These are phyloP conservation scores for Anadara kagoshimensis DNA, from an alignment of 1,140 invertebrate genomes.

Conservation along the genomic window DNA sequence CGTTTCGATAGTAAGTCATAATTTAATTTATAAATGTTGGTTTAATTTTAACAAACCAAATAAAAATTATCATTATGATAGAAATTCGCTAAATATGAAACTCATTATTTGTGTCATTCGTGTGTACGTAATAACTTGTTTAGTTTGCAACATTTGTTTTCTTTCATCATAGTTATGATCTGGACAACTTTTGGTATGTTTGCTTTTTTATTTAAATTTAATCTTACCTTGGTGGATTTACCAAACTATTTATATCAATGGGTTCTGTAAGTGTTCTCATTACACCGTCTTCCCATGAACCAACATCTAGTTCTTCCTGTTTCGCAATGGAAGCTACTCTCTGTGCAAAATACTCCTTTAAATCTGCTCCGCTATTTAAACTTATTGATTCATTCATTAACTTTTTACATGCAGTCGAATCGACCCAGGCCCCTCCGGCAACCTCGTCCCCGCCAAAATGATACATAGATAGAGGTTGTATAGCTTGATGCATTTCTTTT, in stretches of 20 bases:
- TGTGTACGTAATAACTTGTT: too few relatives aligned
- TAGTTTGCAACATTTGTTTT: too few relatives aligned
- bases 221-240: too few relatives aligned
- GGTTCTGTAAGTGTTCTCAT: slow-evolving; percentile 21
- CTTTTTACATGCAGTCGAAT: slow-evolving; percentile 55
- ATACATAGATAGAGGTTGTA: slow-evolving; percentile 58
- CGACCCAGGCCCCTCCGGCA: slow-evolving; percentile 54
- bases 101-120: too few relatives aligned
- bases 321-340: slow-evolving; percentile 46
- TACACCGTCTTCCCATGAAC: slow-evolving; percentile 61
- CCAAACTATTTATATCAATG: slow-evolving; percentile 4
- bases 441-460: slow-evolving; percentile 69
- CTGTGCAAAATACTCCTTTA: slow-evolving; percentile 53
- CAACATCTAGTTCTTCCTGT: slow-evolving; percentile 45
- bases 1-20: too few relatives aligned
- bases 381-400: slow-evolving; percentile 17
- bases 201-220: too few relatives aligned
- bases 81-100: too few relatives aligned
- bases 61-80: too few relatives aligned
- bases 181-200: too few relatives aligned
- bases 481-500: slow-evolving; percentile 50
- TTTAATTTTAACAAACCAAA: too few relatives aligned
- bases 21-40: too few relatives aligned
- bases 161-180: too few relatives aligned
- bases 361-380: slow-evolving; percentile 4